phyloP scores from a whole-genome alignment of 2,797 vertebrate genomes.

The Enteromius anoplus region DNA sequence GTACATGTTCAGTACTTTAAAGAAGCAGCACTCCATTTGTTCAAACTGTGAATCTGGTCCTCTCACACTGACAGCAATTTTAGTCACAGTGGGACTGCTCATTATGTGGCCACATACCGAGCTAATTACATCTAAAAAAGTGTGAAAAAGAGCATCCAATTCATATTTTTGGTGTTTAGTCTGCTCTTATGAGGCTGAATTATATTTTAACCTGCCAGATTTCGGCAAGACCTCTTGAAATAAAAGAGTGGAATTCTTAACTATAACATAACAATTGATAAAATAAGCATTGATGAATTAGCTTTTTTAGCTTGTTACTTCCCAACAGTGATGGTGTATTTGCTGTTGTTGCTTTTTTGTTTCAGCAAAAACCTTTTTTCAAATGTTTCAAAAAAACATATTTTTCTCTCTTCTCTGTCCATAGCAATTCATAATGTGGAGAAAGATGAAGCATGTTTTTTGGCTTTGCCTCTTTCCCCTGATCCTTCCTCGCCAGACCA shows the following conservation, averaged over 20 bases:
- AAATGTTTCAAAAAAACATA: background rate
- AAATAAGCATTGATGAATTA: background rate
- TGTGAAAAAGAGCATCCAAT: constrained; percentile 36
- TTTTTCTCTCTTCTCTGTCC: background rate
- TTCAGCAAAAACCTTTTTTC: background rate
- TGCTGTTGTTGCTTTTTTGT: background rate
- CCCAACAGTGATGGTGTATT: background rate
- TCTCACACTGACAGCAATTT: constrained; percentile 47
- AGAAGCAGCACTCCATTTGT: constrained; percentile 22
- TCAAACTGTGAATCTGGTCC: constrained; percentile 31
- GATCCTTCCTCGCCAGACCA: background rate
- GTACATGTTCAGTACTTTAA: constrained; percentile 3
- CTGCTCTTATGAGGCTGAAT: background rate
- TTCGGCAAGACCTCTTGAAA: background rate
- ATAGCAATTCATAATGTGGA: constrained; percentile 16
- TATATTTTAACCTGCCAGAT: constrained; percentile 2
- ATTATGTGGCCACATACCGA: constrained; percentile 42
- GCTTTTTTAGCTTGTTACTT: background rate
- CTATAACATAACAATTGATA: background rate
- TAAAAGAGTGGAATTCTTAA: background rate
- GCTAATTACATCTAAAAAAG: constrained; percentile 40
- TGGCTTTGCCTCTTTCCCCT: constrained; percentile 7
- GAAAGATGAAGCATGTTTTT: constrained; percentile 2
- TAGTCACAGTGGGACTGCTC: constrained; percentile 44
- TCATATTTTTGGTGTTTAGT: constrained; percentile 34